Conservation (phyloP, 2,113 vertebrate species). For the Malurus alboscapulatus region DNA sequence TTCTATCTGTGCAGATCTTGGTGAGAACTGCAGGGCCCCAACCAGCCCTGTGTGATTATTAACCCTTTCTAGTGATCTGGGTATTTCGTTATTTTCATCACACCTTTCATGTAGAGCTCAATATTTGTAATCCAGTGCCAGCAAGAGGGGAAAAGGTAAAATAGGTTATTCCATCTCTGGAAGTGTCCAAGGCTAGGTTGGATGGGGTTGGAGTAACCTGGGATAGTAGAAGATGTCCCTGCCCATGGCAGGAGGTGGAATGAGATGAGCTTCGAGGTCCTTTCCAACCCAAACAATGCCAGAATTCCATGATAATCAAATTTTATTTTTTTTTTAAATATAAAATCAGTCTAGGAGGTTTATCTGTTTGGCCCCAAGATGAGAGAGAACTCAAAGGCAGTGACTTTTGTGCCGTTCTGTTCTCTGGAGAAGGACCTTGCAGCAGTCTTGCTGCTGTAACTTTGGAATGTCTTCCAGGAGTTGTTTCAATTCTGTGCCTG, state of each 20-base stretch:
- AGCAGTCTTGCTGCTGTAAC: background rate
- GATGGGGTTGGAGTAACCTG: accelerated
- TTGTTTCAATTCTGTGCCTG: background rate
- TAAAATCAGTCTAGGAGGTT: background rate
- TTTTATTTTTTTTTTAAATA: background rate
- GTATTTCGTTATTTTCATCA: accelerated
- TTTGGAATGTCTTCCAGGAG: background rate
- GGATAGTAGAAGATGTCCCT: background rate
- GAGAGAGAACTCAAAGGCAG: background rate
- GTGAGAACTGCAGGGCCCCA: background rate
- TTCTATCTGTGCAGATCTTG: background rate
- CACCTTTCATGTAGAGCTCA: background rate
- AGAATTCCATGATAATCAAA: background rate
- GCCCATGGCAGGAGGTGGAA: background rate
- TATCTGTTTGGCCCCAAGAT: accelerated
- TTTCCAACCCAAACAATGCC: background rate
- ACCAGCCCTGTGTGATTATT: background rate
- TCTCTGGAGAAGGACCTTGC: background rate
- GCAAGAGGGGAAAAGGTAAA: background rate
- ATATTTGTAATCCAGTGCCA: background rate
- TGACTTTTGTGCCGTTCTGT: background rate
- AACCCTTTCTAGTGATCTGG: background rate
- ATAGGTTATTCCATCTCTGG: background rate
- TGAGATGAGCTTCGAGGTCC: background rate
- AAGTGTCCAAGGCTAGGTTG: background rate